Evolutionary conservation across 2,888 invertebrate genomes (phyloP).

Genomic region (Lepidocyrtinus sp.): DNA sequence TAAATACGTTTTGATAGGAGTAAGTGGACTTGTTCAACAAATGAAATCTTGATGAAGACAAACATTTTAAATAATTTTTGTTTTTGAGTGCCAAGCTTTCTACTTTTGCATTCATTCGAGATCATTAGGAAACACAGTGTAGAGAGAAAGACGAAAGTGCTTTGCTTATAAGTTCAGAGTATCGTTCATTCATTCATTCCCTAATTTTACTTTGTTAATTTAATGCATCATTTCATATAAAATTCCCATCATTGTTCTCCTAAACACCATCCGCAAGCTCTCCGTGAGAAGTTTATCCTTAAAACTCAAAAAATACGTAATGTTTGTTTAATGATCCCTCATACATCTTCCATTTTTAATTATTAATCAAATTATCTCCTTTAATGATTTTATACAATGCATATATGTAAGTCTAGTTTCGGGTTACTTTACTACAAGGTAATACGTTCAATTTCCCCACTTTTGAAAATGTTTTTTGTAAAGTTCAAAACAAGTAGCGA

Average conservation of each 20-base stretch:
- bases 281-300: background rate
- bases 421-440: constrained; percentile 47
- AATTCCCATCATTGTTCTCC: constrained; percentile 12
- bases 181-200: too few relatives aligned
- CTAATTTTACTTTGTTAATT: too few relatives aligned
- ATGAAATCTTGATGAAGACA: too few relatives aligned
- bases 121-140: too few relatives aligned
- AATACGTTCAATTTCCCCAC: constrained; percentile 57
- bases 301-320: background rate
- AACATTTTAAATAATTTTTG: too few relatives aligned
- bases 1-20: too few relatives aligned
- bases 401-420: too few relatives aligned
- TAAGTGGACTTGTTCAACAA: too few relatives aligned
- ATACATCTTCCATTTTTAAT: background rate
- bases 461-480: constrained; percentile 27
- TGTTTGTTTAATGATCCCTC: background rate
- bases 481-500: constrained; percentile 8
- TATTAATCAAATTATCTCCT: background rate
- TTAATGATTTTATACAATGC: background rate
- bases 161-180: constrained; percentile 5
- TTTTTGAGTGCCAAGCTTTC: too few relatives aligned
- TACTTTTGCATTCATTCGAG: too few relatives aligned
- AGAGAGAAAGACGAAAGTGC: constrained; percentile 5
- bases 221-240: too few relatives aligned
- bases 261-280: background rate